Percentiles rank a stretch among this genome's conserved stretches.
Evolutionary conservation across 2,797 vertebrate species (phyloP).

Genomic region (Liparis tanakae): DNA sequence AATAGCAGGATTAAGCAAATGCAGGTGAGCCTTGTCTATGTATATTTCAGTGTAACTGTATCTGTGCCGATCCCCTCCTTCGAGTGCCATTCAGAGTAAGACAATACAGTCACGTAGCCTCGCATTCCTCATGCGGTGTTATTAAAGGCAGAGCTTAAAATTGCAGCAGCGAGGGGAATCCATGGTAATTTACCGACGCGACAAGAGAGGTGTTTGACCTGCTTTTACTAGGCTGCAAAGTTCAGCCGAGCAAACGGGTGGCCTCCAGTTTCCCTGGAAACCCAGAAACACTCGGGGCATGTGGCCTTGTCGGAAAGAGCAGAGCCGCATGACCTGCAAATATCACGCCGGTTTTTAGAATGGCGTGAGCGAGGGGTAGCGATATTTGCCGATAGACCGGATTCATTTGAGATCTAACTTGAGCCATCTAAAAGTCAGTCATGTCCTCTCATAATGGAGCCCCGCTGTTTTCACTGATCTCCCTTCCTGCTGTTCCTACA

Average conservation of each 20-base stretch:
- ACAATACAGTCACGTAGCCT: constrained; percentile 53
- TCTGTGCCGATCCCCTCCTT: constrained; percentile 37
- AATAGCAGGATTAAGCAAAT: constrained; percentile 47
- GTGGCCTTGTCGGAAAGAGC: constrained; percentile 46
- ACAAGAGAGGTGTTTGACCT: constrained; percentile 72
- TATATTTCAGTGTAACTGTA: constrained; percentile 49
- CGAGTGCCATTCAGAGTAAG: constrained; percentile 33
- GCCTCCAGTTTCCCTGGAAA: constrained; percentile 78
- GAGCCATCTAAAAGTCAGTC: constrained; percentile 48
- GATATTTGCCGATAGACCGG: constrained; percentile 23
- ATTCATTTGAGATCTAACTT: constrained; percentile 36
- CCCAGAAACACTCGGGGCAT: constrained; percentile 56
- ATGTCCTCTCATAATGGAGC: constrained; percentile 20
- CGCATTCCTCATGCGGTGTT: constrained; percentile 36
- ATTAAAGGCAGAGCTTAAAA: constrained; percentile 56
- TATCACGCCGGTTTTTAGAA: constrained; percentile 49
- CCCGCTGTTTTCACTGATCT: constrained; percentile 38
- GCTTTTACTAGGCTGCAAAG: constrained; percentile 74
- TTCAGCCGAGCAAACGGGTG: constrained; percentile 68
- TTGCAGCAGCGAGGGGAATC: constrained; percentile 44
- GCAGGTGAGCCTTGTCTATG: constrained; percentile 37
- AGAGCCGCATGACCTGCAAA: constrained; percentile 35
- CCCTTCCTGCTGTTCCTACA: constrained; percentile 23
- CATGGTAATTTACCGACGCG: constrained; percentile 73
- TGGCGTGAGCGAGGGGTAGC: constrained; percentile 14